These are phyloP conservation scores for Scrobipalpa costella DNA, from an alignment of 2,888 invertebrate species.

Conservation along the genomic window DNA sequence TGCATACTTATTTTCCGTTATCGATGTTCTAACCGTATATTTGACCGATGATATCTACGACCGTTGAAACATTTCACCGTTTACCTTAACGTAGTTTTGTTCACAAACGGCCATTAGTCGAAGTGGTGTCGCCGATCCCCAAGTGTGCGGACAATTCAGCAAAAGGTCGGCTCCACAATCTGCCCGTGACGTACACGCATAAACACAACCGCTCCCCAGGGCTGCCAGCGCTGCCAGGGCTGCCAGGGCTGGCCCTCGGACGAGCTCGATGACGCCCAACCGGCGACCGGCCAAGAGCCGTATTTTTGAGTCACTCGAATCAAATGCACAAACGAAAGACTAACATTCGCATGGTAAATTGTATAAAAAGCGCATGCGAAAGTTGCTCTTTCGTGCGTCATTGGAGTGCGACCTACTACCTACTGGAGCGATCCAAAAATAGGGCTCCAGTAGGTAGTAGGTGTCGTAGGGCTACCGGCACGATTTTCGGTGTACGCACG, in stretches of 20 bases:
- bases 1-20: too few relatives aligned
- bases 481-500: too few relatives aligned
- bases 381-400: too few relatives aligned
- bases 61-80: constrained; percentile 30
- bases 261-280: not conserved
- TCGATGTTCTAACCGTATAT: not conserved
- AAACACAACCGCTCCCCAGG: constrained; percentile 66
- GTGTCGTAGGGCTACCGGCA: too few relatives aligned
- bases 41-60: constrained; percentile 13
- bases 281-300: too few relatives aligned
- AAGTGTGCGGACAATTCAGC: constrained; percentile 59
- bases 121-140: constrained; percentile 53
- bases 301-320: too few relatives aligned
- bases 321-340: too few relatives aligned
- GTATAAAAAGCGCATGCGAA: too few relatives aligned
- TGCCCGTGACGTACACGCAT: constrained; percentile 59
- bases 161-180: constrained; percentile 67
- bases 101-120: constrained; percentile 45
- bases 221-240: constrained; percentile 40
- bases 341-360: too few relatives aligned
- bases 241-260: not conserved
- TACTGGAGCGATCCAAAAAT: too few relatives aligned
- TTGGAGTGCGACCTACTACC: not conserved
- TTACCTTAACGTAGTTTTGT: constrained; percentile 43
- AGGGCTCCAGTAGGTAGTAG: too few relatives aligned